These are phyloP conservation scores for Rallus crepitans DNA, from an alignment of 2,797 vertebrate species.

Conservation along the genomic window DNA sequence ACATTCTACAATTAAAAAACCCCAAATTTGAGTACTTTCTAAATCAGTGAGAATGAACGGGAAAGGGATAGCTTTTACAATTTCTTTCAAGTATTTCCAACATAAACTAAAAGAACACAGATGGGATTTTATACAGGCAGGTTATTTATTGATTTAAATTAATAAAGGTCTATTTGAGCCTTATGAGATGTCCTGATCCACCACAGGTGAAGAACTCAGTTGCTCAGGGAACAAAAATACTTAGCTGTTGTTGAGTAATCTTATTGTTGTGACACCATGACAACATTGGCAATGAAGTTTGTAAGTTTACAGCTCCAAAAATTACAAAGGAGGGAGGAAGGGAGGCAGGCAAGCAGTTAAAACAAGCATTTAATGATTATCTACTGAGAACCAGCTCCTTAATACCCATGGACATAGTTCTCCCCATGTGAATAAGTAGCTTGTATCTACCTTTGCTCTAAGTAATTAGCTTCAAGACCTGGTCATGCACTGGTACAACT, in stretches of 20 bases:
- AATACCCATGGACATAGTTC: not conserved
- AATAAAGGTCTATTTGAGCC: not conserved
- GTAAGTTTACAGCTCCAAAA: not conserved
- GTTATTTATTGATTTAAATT: not conserved
- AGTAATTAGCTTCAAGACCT: not conserved
- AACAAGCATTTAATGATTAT: not conserved
- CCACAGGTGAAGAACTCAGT: not conserved
- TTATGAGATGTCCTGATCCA: not conserved
- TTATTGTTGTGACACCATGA: not conserved
- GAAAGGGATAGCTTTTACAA: not conserved
- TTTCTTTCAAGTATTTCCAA: not conserved
- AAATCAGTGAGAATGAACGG: not conserved
- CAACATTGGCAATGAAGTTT: not conserved
- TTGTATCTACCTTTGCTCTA: not conserved
- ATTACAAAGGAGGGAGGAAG: not conserved
- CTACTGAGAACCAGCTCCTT: not conserved
- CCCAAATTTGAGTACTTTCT: accelerated
- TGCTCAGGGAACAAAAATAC: not conserved
- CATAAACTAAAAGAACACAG: not conserved
- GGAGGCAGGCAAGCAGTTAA: not conserved
- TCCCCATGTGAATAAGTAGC: not conserved
- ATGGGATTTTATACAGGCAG: not conserved
- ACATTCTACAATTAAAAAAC: not conserved
- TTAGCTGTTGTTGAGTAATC: accelerated
- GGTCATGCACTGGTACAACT: not conserved